Conservation (phyloP, 2,888 invertebrate species). For the Tipula vernalis region DNA sequence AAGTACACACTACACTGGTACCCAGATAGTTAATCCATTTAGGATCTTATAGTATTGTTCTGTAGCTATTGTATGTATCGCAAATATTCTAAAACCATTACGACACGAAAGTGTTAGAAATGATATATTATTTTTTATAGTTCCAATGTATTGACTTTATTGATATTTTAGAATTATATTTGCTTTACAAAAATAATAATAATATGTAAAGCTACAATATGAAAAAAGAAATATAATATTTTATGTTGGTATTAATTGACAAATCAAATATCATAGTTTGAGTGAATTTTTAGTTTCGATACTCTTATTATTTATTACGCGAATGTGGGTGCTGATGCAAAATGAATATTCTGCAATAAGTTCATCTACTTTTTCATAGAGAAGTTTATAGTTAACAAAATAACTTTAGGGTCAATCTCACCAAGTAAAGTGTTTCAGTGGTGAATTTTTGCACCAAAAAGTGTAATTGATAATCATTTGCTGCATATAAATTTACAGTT, state of each 20-base stretch:
- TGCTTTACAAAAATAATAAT: background rate
- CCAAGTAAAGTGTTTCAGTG: too few species aligned
- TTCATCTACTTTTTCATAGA: too few species aligned
- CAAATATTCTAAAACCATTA: background rate
- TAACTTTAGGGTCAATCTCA: too few species aligned
- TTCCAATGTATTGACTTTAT: background rate
- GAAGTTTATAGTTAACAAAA: too few species aligned
- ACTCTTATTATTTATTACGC: too few species aligned
- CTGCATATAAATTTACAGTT: too few species aligned
- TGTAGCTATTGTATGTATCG: background rate
- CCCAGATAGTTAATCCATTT: background rate
- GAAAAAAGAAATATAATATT: background rate
- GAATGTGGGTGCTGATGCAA: too few species aligned
- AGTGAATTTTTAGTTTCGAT: background rate
- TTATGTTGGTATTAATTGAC: background rate
- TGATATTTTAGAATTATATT: background rate
- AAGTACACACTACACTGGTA: background rate
- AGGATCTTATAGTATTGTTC: background rate
- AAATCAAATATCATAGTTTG: background rate
- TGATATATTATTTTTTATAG: background rate
- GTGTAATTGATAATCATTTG: too few species aligned
- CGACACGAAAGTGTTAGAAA: background rate
- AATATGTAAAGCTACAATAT: background rate
- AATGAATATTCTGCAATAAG: too few species aligned
- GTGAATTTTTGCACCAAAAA: too few species aligned